Evolutionary conservation across 2,113 vertebrate species (phyloP).

Genomic region (Fulica atra): DNA sequence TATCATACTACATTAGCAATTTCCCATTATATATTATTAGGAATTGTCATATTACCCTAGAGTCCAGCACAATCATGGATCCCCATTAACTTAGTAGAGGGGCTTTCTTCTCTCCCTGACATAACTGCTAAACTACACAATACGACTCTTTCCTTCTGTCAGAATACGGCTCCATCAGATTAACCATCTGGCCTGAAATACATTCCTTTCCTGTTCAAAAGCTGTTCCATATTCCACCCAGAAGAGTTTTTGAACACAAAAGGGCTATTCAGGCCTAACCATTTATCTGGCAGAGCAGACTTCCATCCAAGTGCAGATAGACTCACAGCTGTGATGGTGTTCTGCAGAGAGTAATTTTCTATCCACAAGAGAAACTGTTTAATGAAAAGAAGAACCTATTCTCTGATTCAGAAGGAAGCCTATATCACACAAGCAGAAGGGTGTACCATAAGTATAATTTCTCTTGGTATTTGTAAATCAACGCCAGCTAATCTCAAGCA

Average conservation of each 20-base stretch:
- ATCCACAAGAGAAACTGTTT: not conserved
- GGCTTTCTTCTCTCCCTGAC: slow-evolving; percentile 30
- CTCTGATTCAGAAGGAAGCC: not conserved
- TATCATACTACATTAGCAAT: not conserved
- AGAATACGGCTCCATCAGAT: slow-evolving; percentile 37
- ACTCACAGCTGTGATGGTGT: slow-evolving; percentile 34
- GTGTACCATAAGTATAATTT: not conserved
- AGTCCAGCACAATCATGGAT: slow-evolving; percentile 24
- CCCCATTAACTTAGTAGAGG: slow-evolving; percentile 34
- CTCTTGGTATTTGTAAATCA: not conserved
- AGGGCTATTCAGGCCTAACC: slow-evolving; percentile 51
- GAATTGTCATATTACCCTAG: slow-evolving; percentile 10
- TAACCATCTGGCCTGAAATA: slow-evolving; percentile 48
- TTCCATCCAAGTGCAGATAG: slow-evolving; percentile 43
- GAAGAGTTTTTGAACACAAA: slow-evolving; percentile 52
- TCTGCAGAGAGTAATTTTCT: slow-evolving; percentile 21
- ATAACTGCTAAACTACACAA: slow-evolving; percentile 32
- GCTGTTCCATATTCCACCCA: slow-evolving; percentile 47
- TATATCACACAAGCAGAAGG: not conserved
- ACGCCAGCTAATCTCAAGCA: not conserved
- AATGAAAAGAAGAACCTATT: not conserved
- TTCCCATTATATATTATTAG: slow-evolving; percentile 13
- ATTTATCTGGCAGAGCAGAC: slow-evolving; percentile 41
- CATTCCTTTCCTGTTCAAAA: slow-evolving; percentile 42
- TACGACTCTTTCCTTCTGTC: slow-evolving; percentile 24